Conservation (phyloP, 2,888 invertebrate species). For the Hedychridium roseum region DNA sequence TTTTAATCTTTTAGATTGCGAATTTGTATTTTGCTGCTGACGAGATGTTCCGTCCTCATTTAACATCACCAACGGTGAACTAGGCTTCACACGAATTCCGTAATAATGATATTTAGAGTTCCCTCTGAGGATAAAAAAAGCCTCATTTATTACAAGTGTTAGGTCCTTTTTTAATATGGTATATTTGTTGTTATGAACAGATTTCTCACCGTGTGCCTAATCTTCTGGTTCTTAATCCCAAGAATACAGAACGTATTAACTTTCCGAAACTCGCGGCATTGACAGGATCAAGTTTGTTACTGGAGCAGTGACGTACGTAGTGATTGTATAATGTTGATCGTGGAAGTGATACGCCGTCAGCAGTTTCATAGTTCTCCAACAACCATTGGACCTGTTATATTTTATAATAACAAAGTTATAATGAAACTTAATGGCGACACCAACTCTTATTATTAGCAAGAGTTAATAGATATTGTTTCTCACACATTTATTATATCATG, state of each 20-base stretch:
- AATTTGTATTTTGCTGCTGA: conserved; percentile 53
- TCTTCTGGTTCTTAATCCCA: conserved; percentile 92
- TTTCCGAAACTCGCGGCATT: conserved; percentile 99
- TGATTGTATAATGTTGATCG: conserved; percentile 96
- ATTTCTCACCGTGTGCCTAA: conserved; percentile 83
- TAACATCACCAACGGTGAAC: conserved; percentile 74
- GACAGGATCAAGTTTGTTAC: conserved; percentile 95
- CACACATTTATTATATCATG: too few relatives aligned
- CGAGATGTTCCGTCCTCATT: conserved; percentile 64
- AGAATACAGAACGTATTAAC: conserved; percentile 96
- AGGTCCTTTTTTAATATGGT: neutral
- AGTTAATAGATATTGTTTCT: too few relatives aligned
- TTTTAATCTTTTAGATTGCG: conserved; percentile 57
- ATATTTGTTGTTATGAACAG: conserved; percentile 1
- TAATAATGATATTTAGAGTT: conserved; percentile 99
- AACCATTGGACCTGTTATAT: conserved; percentile 85
- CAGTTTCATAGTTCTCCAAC: conserved; percentile 97
- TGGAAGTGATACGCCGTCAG: conserved; percentile 92
- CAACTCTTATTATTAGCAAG: too few relatives aligned
- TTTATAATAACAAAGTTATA: conserved; percentile 18
- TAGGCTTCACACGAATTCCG: conserved; percentile 96
- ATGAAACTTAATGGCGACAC: too few relatives aligned
- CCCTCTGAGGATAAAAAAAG: conserved; percentile 70
- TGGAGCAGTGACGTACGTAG: conserved; percentile 93
- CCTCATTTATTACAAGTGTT: conserved; percentile 4